phyloP scores from a whole-genome alignment of 2,888 invertebrate genomes.

The Agrilus cyanescens region DNA sequence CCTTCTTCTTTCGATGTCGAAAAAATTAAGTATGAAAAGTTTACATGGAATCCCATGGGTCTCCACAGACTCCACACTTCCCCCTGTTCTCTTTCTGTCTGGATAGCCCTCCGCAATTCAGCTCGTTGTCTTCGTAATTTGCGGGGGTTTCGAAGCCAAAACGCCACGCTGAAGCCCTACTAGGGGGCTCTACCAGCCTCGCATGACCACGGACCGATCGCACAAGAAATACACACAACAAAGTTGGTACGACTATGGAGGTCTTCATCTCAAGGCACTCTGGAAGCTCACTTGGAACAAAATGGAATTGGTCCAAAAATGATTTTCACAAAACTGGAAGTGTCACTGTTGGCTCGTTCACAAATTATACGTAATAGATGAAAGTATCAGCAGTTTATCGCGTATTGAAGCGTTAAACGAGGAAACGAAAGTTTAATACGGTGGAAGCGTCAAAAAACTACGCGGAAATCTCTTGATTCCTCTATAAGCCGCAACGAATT shows the following conservation, averaged over 20 bases:
- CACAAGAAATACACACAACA: conserved; percentile 5
- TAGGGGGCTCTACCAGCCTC: conserved; percentile 73
- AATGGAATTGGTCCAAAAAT: too few species aligned
- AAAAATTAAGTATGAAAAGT: conserved; percentile 8
- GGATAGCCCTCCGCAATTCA: conserved; percentile 79
- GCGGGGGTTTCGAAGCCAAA: conserved; percentile 80
- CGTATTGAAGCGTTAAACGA: too few species aligned
- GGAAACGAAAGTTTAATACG: too few species aligned
- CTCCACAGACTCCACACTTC: conserved; percentile 79
- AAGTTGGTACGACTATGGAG: conserved; percentile 1
- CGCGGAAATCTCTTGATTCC: too few species aligned
- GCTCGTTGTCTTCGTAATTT: conserved; percentile 82
- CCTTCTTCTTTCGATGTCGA: conserved; percentile 3
- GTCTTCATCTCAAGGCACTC: conserved; percentile 3
- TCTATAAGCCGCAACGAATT: too few species aligned
- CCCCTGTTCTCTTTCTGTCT: conserved; percentile 71
- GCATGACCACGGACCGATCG: conserved; percentile 49
- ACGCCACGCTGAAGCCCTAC: conserved; percentile 78
- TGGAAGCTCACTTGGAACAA: too few species aligned
- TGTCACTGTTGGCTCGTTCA: too few species aligned
- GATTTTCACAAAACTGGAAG: too few species aligned
- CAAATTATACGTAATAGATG: too few species aligned
- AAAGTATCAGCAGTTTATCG: too few species aligned
- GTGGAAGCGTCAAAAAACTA: too few species aligned
- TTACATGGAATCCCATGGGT: conserved; percentile 60